Evolutionary conservation across 2,113 vertebrate species (phyloP).

Genomic region (Sinosuthora webbiana): DNA sequence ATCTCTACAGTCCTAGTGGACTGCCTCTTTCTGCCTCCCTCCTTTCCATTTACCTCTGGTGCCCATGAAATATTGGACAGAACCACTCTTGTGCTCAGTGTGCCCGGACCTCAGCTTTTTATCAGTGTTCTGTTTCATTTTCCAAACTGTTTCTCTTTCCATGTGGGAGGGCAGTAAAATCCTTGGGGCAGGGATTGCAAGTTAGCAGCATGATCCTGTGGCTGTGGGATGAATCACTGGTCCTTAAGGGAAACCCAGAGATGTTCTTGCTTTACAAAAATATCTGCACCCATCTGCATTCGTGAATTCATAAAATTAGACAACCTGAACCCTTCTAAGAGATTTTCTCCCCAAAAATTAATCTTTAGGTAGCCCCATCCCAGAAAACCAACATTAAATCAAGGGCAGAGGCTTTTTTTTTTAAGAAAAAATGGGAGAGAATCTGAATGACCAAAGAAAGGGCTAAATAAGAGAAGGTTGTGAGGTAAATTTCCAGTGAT

Average conservation of each 20-base stretch:
- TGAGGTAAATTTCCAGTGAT: not conserved
- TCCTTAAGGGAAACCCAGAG: not conserved
- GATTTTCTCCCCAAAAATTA: not conserved
- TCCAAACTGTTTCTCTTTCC: not conserved
- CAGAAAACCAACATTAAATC: not conserved
- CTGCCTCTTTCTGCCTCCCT: not conserved
- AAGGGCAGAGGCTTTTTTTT: not conserved
- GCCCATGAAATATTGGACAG: not conserved
- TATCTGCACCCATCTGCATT: not conserved
- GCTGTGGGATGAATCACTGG: not conserved
- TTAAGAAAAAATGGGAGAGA: not conserved
- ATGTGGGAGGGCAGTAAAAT: not conserved
- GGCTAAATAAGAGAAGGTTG: not conserved
- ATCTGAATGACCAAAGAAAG: not conserved
- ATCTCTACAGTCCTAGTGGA: not conserved
- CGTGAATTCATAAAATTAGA: not conserved
- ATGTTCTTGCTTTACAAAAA: not conserved
- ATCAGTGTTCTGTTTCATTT: not conserved
- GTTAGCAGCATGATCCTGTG: not conserved
- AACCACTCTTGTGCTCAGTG: not conserved
- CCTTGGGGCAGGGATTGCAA: not conserved
- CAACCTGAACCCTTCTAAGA: not conserved
- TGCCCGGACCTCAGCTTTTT: not conserved
- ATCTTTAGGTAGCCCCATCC: not conserved
- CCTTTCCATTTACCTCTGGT: not conserved